These are phyloP conservation scores for Gobio gobio DNA, from an alignment of 2,113 vertebrate species.

Conservation along the genomic window DNA sequence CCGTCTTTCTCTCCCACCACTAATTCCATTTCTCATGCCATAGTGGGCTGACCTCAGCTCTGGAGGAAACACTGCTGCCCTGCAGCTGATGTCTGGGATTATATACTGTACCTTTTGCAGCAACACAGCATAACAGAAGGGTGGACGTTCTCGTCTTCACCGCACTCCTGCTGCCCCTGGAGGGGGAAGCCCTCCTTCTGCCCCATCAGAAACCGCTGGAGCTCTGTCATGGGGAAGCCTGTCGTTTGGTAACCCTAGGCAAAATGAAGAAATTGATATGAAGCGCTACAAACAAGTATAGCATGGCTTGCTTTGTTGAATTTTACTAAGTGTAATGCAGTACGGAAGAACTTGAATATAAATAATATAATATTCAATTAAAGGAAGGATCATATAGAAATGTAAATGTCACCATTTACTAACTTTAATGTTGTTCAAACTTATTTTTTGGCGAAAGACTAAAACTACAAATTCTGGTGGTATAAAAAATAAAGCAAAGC, in stretches of 20 bases:
- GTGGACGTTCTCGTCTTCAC: neutral
- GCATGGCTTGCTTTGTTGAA: neutral
- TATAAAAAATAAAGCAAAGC: neutral
- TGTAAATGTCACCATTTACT: neutral
- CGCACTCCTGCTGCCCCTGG: constrained; percentile 64
- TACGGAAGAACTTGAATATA: neutral
- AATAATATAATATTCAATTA: neutral
- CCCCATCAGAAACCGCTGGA: constrained; percentile 86
- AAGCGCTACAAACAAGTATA: neutral
- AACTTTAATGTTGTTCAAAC: neutral
- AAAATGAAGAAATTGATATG: neutral
- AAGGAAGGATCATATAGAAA: neutral
- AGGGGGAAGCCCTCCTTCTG: constrained; percentile 58
- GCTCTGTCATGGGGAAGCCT: constrained; percentile 88
- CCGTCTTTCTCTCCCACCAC: constrained; percentile 73
- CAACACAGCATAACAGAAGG: constrained; percentile 72
- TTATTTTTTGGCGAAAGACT: neutral
- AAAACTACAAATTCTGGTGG: neutral
- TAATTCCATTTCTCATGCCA: constrained; percentile 77
- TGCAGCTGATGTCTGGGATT: constrained; percentile 65
- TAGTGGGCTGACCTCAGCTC: constrained; percentile 68
- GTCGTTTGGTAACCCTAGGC: constrained; percentile 88
- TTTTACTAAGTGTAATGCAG: neutral
- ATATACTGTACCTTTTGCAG: constrained; percentile 78
- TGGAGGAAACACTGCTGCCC: constrained; percentile 63